Percentiles rank a stretch among this genome's conserved stretches.
Conservation (phyloP, 2,888 invertebrate genomes). For the Amaurobius ferox region DNA sequence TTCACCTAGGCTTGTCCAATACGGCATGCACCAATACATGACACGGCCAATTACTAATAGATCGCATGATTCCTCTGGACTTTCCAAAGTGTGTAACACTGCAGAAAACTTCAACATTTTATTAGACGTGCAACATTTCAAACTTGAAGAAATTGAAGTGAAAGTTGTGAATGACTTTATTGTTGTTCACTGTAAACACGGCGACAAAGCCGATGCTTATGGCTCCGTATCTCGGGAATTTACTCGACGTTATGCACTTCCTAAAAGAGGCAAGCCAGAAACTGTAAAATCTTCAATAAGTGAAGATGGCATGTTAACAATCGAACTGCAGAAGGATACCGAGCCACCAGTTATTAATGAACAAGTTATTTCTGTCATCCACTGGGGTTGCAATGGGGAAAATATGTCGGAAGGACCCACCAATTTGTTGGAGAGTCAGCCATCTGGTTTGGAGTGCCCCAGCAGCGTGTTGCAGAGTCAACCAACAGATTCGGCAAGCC, state of each 20-base stretch:
- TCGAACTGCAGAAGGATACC: conserved; percentile 78
- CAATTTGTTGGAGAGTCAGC: no score
- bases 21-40: no score
- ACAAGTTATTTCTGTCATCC: conserved; percentile 74
- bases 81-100: no score
- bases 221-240: conserved; percentile 87
- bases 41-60: no score
- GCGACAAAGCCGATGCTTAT: conserved; percentile 90
- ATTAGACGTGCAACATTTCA: conserved; percentile 88
- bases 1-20: no score
- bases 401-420: no score
- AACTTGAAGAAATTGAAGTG: conserved; percentile 86
- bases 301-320: conserved; percentile 83
- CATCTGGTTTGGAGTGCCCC: no score
- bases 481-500: no score
- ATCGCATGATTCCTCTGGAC: no score
- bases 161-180: conserved; percentile 84
- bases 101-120: no score
- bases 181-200: conserved; percentile 86
- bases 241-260: conserved; percentile 85
- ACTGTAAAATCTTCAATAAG: conserved; percentile 86
- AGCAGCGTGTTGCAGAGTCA: no score
- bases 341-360: conserved; percentile 74
- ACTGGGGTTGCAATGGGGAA: no score
- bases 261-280: conserved; percentile 85